phyloP scores from a whole-genome alignment of 1,140 invertebrate genomes.

The Calephelis nemesis region DNA sequence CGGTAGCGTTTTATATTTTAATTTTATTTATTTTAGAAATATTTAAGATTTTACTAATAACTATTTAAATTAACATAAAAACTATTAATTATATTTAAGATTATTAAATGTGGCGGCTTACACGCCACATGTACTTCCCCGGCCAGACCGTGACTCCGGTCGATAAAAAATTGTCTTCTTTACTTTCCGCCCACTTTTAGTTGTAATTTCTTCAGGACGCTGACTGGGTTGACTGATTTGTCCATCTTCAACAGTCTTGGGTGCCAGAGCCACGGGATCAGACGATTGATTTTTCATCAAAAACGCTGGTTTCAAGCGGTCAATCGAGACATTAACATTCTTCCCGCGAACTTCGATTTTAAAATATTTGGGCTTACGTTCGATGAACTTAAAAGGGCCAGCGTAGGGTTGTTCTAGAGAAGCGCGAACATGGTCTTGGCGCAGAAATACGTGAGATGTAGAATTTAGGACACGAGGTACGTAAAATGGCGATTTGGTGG shows the following conservation, averaged over 20 bases:
- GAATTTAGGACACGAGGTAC: slow-evolving; percentile 30
- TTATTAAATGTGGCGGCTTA: no score
- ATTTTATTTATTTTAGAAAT: no score
- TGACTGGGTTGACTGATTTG: neutral
- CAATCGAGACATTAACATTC: slow-evolving; percentile 44
- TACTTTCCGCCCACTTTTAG: slow-evolving; percentile 26
- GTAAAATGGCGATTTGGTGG: slow-evolving; percentile 35
- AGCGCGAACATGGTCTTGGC: slow-evolving; percentile 44
- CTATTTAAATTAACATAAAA: no score
- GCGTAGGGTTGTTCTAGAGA: slow-evolving; percentile 59
- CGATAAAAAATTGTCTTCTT: no score
- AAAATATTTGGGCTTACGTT: slow-evolving; percentile 44
- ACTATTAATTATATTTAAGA: no score
- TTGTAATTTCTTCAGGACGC: slow-evolving; percentile 7
- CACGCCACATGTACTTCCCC: no score
- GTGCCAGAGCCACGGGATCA: neutral
- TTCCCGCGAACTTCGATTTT: slow-evolving; percentile 41
- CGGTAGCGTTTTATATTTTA: no score
- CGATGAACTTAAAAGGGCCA: slow-evolving; percentile 53
- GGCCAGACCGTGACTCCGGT: no score
- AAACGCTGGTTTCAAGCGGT: slow-evolving; percentile 62
- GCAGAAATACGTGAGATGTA: slow-evolving; percentile 48
- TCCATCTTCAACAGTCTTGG: neutral
- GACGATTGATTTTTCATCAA: slow-evolving; percentile 2
- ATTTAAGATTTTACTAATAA: no score